These are phyloP conservation scores for Fragum sueziense DNA, from an alignment of 2,888 invertebrate genomes.

Conservation along the genomic window DNA sequence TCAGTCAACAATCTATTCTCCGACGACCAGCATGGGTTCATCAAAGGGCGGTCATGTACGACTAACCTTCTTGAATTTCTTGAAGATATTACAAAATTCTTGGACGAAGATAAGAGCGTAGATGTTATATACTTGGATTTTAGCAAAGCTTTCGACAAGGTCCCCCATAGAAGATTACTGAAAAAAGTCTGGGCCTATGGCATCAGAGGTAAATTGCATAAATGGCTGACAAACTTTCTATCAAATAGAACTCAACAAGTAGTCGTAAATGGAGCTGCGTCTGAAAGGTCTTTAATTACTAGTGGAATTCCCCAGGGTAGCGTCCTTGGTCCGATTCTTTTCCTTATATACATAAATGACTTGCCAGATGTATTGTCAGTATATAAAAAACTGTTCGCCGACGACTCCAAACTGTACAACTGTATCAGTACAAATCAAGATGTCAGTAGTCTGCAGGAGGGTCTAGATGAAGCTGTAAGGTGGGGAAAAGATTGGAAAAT, in stretches of 20 bases:
- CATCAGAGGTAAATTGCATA: background rate
- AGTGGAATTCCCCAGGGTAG: constrained; percentile 2
- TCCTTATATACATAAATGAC: background rate
- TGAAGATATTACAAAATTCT: background rate
- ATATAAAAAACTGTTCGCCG: background rate
- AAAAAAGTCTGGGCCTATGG: background rate
- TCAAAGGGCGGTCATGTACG: background rate
- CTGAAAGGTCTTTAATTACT: background rate
- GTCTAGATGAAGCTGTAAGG: background rate
- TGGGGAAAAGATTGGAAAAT: background rate
- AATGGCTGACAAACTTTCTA: background rate
- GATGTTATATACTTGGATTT: background rate
- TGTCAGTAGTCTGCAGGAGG: background rate
- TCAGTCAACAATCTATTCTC: too few species aligned
- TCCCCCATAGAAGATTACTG: background rate
- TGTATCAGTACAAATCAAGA: too few species aligned
- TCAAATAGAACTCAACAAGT: background rate
- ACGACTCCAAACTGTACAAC: background rate
- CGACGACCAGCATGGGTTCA: too few species aligned
- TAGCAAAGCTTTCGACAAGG: background rate
- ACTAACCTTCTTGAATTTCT: background rate
- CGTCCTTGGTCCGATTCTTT: background rate
- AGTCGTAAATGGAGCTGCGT: background rate
- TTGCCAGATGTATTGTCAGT: too few species aligned
- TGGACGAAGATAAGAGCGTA: background rate